These are phyloP conservation scores for Gambusia holbrooki DNA, from an alignment of 2,113 vertebrate genomes.

Conservation along the genomic window DNA sequence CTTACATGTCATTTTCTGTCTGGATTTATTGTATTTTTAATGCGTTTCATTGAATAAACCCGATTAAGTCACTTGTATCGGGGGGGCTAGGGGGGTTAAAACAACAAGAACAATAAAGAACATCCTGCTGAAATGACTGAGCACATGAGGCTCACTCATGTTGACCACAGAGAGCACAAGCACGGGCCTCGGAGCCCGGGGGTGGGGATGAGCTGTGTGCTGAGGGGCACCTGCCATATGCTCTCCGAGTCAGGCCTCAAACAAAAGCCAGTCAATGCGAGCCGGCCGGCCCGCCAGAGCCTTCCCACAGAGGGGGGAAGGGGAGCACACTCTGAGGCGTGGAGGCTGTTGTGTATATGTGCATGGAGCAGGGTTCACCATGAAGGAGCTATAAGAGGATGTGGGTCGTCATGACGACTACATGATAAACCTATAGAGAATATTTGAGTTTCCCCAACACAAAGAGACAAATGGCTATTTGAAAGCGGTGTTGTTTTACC, in stretches of 20 bases:
- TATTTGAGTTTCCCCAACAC: conserved; percentile 5
- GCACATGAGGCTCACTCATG: conserved; percentile 23
- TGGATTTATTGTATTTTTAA: background rate
- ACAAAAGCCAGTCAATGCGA: conserved; percentile 78
- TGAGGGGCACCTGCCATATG: conserved; percentile 84
- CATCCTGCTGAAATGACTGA: conserved; percentile 29
- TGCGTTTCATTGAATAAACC: background rate
- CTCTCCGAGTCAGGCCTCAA: conserved; percentile 72
- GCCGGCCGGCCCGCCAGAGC: conserved; percentile 59
- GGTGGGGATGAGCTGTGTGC: conserved; percentile 65
- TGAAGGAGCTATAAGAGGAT: conserved; percentile 51
- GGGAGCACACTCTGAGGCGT: conserved; percentile 46
- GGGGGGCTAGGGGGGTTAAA: background rate
- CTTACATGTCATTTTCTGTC: background rate
- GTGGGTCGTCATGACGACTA: conserved; percentile 50
- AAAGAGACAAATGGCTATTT: conserved; percentile 14
- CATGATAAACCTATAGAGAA: conserved; percentile 31
- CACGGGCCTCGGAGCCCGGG: conserved; percentile 46
- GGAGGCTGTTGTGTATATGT: conserved; percentile 47
- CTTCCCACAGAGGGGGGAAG: conserved; percentile 63
- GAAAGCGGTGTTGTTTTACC: conserved; percentile 37
- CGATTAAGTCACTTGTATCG: background rate
- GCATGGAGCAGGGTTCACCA: conserved; percentile 27
- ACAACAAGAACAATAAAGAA: conserved; percentile 21
- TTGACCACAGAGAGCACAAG: conserved; percentile 37